Evolutionary conservation across 1,140 invertebrate genomes (phyloP).

Genomic region (Gryon sp.): DNA sequence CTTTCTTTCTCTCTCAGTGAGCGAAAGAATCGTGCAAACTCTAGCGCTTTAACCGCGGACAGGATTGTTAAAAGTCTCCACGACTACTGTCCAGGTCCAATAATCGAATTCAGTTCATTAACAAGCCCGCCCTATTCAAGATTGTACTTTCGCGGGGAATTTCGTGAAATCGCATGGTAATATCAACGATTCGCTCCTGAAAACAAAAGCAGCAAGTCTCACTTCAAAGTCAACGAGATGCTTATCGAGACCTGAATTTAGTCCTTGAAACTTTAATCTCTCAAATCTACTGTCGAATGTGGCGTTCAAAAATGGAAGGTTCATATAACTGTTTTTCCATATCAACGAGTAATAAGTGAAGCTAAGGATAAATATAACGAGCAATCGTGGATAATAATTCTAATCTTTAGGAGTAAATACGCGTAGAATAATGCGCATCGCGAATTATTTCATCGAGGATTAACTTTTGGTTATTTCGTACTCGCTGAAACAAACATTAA

Average conservation of each 20-base stretch:
- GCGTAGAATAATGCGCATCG: slow-evolving; percentile 19
- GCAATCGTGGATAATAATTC: slow-evolving; percentile 29
- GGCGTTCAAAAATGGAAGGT: slow-evolving; percentile 9
- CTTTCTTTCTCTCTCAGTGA: too few relatives aligned
- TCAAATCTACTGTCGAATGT: slow-evolving; percentile 51
- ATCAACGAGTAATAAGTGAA: slow-evolving; percentile 35
- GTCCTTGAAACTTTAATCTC: slow-evolving; percentile 59
- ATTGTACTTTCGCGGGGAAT: slow-evolving; percentile 28
- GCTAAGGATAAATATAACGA: slow-evolving; percentile 41
- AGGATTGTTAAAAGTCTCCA: slow-evolving; percentile 11
- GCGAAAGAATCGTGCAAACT: background rate
- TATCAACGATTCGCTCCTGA: slow-evolving; percentile 21
- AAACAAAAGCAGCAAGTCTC: slow-evolving; percentile 49
- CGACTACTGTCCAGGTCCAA: slow-evolving; percentile 13
- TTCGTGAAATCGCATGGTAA: slow-evolving; percentile 22
- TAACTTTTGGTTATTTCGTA: background rate
- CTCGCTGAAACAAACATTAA: too few relatives aligned
- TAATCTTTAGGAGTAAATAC: slow-evolving; percentile 34
- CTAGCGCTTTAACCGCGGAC: background rate
- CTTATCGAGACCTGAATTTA: slow-evolving; percentile 56
- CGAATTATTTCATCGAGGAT: slow-evolving; percentile 23
- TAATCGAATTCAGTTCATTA: slow-evolving; percentile 54
- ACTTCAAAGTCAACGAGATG: slow-evolving; percentile 55
- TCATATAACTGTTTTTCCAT: slow-evolving; percentile 43
- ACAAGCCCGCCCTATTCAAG: slow-evolving; percentile 17